Evolutionary conservation across 2,888 invertebrate species (phyloP), one percentile per base, ranked within the genome.

Genomic region (Epirrhoe tristata): DNA sequence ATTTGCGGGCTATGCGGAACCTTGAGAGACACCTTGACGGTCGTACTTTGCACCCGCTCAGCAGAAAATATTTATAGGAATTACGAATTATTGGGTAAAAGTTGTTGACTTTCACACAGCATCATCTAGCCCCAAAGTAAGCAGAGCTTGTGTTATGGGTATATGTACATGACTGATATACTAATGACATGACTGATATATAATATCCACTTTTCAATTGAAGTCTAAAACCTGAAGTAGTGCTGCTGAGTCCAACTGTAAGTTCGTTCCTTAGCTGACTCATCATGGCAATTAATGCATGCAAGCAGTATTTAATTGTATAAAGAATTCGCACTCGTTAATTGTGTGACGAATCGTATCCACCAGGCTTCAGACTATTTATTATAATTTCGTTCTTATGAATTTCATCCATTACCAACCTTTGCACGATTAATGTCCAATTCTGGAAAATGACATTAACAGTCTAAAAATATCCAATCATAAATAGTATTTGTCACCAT

Each of bases 1-100:
- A 62, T 63, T 58, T 56, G 32, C 59, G 39, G 14, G 24, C 31
- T 55, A 16, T 55, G 14, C 32, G 24, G 60, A 56, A 46, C 69
- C 66, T 70, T 66, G 63, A 61, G 64, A 51, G 31, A 55, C 50
- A 61, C 69, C 69, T 69, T 66, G 66, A n/a, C 55, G 54, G 48
- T 57, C 12, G 69, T 48, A 70, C 69, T 70, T 70, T 64, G 63
- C 58, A 58, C 69, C 51, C 43, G 58, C 46, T 5, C 17, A 24
- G 39, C 5, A 51, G 4, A 57, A 39, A 43, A 43, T 58, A 63
- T 58, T 34, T 24, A 58, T 34, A 48, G 34, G 50, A 58, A n/a
- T n/a, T 50, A 36, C 50, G 36, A 16, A 39, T 39, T 50, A 58
- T 54, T 58, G 12, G 46, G 36, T 14, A 63, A 52, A 52, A 6